phyloP scores from a whole-genome alignment of 2,113 vertebrate genomes.

The Oreotragus oreotragus region DNA sequence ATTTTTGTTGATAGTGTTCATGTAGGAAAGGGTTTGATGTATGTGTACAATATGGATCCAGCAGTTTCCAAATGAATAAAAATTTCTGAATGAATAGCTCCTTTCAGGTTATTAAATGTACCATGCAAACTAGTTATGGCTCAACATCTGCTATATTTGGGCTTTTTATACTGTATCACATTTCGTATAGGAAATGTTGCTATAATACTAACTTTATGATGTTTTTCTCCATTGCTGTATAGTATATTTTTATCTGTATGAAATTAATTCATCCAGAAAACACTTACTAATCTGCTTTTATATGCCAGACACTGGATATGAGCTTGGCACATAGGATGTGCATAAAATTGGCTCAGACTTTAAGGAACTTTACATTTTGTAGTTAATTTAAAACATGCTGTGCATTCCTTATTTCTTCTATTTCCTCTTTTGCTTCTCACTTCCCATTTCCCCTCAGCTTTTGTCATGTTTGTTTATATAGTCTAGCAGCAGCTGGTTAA shows the following conservation, averaged over 20 bases:
- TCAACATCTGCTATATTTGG: conserved; percentile 49
- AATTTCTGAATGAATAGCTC: conserved; percentile 7
- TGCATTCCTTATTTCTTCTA: neutral
- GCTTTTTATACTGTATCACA: conserved; percentile 51
- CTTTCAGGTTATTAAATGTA: conserved; percentile 58
- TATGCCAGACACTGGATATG: conserved; percentile 30
- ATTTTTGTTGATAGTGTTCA: neutral
- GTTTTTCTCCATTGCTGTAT: neutral
- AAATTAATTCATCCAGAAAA: conserved; percentile 63
- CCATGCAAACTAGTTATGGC: neutral
- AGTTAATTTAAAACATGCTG: conserved; percentile 58
- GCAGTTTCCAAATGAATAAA: conserved; percentile 40
- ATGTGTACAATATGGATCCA: neutral
- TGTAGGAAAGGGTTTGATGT: neutral
- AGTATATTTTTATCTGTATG: conserved; percentile 62
- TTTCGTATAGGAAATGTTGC: conserved; percentile 64
- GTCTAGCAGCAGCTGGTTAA: neutral
- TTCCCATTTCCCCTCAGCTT: neutral
- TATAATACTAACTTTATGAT: conserved; percentile 49
- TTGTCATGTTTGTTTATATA: neutral
- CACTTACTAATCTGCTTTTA: conserved; percentile 54
- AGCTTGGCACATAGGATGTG: neutral
- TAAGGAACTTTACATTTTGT: conserved; percentile 48
- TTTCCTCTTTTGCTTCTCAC: neutral
- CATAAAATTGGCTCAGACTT: conserved; percentile 46